A percentile compares a stretch with the other conserved stretches of the same genome.
These are phyloP conservation scores for Micromussa lordhowensis DNA, from an alignment of 92 coral and sea anemone genomes.

Conservation along the genomic window DNA sequence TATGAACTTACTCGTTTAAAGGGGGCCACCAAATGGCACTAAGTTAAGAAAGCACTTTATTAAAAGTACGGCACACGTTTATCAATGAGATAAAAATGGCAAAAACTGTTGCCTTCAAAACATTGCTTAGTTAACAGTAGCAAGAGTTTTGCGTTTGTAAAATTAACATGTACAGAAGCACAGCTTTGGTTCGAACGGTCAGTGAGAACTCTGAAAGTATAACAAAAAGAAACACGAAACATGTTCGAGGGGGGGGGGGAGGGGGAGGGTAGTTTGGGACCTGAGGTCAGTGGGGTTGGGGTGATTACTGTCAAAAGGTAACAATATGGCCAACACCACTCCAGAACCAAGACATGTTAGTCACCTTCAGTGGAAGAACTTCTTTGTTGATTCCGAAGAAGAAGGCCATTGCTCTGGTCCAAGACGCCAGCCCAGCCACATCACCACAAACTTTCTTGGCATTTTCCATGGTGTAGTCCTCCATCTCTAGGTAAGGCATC, in stretches of 20 bases:
- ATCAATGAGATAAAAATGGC: too few species aligned
- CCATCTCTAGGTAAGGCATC: slow-evolving; percentile 92
- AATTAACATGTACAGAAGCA: too few species aligned
- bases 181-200: too few species aligned
- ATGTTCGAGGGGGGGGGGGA: background rate
- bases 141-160: too few species aligned
- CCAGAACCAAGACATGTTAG: background rate
- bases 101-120: too few species aligned
- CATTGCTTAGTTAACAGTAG: too few species aligned
- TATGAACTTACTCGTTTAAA: too few species aligned
- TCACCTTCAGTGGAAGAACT: slow-evolving; percentile 96
- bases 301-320: background rate
- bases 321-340: background rate
- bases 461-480: slow-evolving; percentile 91
- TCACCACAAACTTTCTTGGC: slow-evolving; percentile 99
- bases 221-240: too few species aligned
- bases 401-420: slow-evolving; percentile 96
- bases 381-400: slow-evolving; percentile 95
- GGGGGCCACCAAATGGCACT: too few species aligned
- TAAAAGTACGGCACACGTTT: too few species aligned
- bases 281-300: background rate
- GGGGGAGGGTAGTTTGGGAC: background rate
- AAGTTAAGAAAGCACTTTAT: too few species aligned
- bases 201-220: too few species aligned
- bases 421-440: slow-evolving; percentile 97